Evolutionary conservation across 2,113 vertebrate genomes (phyloP).

Genomic region (Steatornis caripensis): DNA sequence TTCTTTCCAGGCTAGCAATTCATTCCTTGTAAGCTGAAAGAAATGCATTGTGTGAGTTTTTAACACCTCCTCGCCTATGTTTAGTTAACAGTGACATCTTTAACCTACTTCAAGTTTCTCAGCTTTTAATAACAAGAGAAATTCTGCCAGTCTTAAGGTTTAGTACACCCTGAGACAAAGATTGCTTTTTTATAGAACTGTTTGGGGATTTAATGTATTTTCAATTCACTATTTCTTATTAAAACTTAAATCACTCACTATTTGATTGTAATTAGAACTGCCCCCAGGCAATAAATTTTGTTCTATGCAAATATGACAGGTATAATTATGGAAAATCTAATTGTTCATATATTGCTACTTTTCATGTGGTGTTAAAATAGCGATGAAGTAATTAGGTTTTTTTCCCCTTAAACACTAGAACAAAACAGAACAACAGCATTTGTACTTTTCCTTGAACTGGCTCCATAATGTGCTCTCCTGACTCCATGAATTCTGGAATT

Average conservation of each 20-base stretch:
- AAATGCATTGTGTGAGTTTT: not conserved
- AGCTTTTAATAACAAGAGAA: not conserved
- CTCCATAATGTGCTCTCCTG: not conserved
- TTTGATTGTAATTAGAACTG: constrained; percentile 70
- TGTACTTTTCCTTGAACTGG: not conserved
- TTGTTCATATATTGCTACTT: constrained; percentile 28
- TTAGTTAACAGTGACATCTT: constrained; percentile 19
- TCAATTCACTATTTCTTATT: constrained; percentile 55
- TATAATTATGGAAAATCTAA: constrained; percentile 59
- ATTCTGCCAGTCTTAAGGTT: not conserved
- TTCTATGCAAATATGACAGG: constrained; percentile 44
- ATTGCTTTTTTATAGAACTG: constrained; percentile 4
- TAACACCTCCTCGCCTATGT: not conserved
- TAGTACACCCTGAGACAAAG: not conserved
- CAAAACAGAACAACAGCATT: not conserved
- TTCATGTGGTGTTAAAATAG: constrained; percentile 29
- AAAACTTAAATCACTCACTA: constrained; percentile 53
- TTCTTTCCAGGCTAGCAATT: not conserved
- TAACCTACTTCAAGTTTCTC: constrained; percentile 10
- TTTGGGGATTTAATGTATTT: constrained; percentile 59
- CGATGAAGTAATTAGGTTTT: constrained; percentile 19
- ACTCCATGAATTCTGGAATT: not conserved
- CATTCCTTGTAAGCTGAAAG: not conserved
- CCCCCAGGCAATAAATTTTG: constrained; percentile 64
- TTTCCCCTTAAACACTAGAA: not conserved